Base-by-base conservation (phyloP, 2,888 invertebrate genomes). In the Drosophila buzzatii region DNA sequence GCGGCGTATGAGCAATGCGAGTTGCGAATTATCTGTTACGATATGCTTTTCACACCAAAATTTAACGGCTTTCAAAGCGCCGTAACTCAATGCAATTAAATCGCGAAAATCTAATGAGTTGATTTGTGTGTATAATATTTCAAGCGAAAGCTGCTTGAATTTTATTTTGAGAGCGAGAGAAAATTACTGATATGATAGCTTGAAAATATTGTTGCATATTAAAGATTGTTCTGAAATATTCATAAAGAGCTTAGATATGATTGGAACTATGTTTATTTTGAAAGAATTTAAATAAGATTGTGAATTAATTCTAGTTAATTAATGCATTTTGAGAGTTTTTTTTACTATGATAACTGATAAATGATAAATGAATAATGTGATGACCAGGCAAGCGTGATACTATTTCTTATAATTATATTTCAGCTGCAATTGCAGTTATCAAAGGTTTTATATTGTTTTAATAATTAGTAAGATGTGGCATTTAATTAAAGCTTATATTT, bases 1-100 rank as follows among this genome's bases (percentile, higher is more conserved):
- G 74, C 73, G 66, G 75, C 82, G 79, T 76, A 81, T 84, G 89
- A 86, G 84, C 81, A 81, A 71, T 80, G 63, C 56, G 85, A 69
- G 60, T 67, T 65, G 56, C 70, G 64, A 55, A 62, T 53, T 44
- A 61, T 52, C 55, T 18, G 73, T 60, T 61, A 52, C 71, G 75
- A 58, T 53, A 73, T 64, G 75, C 49, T 53, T 62, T 59, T 57
- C 39, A 42, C 55, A 23, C 60, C 58, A 49, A 51, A 63, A 63
- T 66, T 73, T 73, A 78, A 68, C 66, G 47, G 59, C 51, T 20
- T 56, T 59, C 51, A 64, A 67, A 81, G 62, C 60, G 27, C 45
- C 65, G 55, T 81, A 67, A 69, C 57, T 81, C 68, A 59, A n/a
- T 35, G 42, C 55, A 58, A 68, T 59, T 55, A 35, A 60, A 39